Evolutionary conservation across 2,888 invertebrate species (phyloP), one percentile per base, ranked within the genome.

Genomic region (Lypha dubia): DNA sequence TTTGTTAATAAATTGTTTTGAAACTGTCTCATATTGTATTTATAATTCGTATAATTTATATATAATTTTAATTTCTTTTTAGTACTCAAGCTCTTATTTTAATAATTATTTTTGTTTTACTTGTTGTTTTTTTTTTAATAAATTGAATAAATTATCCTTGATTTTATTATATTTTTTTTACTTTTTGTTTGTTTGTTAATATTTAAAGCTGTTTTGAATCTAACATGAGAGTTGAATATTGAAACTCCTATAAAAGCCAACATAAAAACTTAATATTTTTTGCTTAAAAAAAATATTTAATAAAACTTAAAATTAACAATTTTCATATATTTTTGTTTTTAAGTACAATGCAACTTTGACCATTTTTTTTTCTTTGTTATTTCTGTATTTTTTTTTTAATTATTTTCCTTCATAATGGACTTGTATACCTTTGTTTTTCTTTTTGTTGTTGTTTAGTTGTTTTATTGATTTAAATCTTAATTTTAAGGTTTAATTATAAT

Each of bases 151-250:
- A 71, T 77, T 71, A 82, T 71, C 51, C 32, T 41, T 77, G 71
- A 32, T 60, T 68, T 73, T 28, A 28, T 65, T 58, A 65, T n/a
- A n/a, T n/a, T n/a, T n/a, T n/a, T n/a, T n/a, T n/a, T n/a, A n/a
- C n/a, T n/a, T 22, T 41, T 79, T 74, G 68, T 11, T 51, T 60
- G 7, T 41, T 0, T 62, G n/a, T 62, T n/a, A 67, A 28, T 79
- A 74, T 70, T 81, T 84, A 84, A 84, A 84, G 84, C 84, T 81
- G 81, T 81, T 81, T 77, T 76, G 53, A 80, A 76, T 81, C 76
- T 82, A 82, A 82, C 81, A 82, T 71, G 70, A 82, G 75, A 82
- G 68, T 70, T 63, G 20, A 44, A 28, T 76, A 75, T 70, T 82
- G 38, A n/a, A 82, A 70, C 49, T 75, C 65, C 56, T 76, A 76